Base-by-base conservation (phyloP, 2,113 vertebrate genomes). In the Heloderma charlesbogerti region DNA sequence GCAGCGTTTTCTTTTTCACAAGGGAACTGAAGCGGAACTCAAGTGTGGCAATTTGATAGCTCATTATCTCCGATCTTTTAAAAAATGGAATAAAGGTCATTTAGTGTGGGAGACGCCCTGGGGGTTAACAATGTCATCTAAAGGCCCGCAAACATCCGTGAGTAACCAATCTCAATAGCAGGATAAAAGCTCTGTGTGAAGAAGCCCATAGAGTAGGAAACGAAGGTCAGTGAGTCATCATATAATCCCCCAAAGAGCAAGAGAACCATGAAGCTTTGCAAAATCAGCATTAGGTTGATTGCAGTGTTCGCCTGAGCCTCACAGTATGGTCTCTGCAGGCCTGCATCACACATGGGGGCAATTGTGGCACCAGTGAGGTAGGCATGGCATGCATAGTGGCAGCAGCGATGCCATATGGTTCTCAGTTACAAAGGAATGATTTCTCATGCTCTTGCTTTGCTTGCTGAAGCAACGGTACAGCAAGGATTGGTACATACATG, bases 121-220 rank as follows among this genome's bases (percentile, higher is more conserved):
- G n/a, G n/a, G n/a, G n/a, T n/a, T n/a, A n/a, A n/a, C n/a, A n/a
- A n/a, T n/a, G n/a, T n/a, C n/a, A n/a, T n/a, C n/a, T n/a, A n/a
- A n/a, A n/a, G n/a, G n/a, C n/a, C n/a, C n/a, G n/a, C n/a, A n/a
- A n/a, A n/a, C n/a, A n/a, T n/a, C n/a, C n/a, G n/a, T n/a, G n/a
- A n/a, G n/a, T n/a, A n/a, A n/a, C n/a, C n/a, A n/a, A n/a, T n/a
- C n/a, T n/a, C n/a, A n/a, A n/a, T n/a, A n/a, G n/a, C n/a, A n/a
- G n/a, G n/a, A n/a, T n/a, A n/a, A n/a, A n/a, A n/a, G n/a, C n/a
- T n/a, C n/a, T n/a, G n/a, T n/a, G n/a, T n/a, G n/a, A n/a, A n/a
- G n/a, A n/a, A n/a, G n/a, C n/a, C n/a, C n/a, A n/a, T n/a, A n/a
- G 12, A 67, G 3, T 6, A 43, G 69, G 79, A 92, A 94, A 91